These are phyloP conservation scores for Xanthorhoe designata DNA, from an alignment of 2,888 invertebrate species.

Conservation along the genomic window DNA sequence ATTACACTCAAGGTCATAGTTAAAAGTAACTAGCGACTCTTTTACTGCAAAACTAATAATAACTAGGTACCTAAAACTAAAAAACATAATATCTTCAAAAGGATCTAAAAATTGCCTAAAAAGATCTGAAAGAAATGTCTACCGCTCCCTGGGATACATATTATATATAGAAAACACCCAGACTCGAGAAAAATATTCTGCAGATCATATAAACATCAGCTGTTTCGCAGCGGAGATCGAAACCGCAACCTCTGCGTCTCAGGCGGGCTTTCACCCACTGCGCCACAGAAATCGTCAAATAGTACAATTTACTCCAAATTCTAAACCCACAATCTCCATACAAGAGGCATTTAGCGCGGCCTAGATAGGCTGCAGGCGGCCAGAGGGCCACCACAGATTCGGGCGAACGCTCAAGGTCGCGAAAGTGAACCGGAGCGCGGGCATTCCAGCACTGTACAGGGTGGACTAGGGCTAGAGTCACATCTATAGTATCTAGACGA, in stretches of 20 bases:
- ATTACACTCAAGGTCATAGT: slow-evolving; percentile 38
- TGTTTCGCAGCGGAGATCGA: too few species aligned
- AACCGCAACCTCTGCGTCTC: too few species aligned
- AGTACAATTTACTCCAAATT: background rate
- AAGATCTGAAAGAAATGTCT: too few species aligned
- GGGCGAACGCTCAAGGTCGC: slow-evolving; percentile 62
- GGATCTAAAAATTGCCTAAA: too few species aligned
- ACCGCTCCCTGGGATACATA: too few species aligned
- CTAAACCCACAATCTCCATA: slow-evolving; percentile 36
- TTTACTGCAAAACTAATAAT: slow-evolving; percentile 34
- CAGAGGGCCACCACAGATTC: slow-evolving; percentile 54
- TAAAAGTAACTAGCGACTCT: slow-evolving; percentile 43
- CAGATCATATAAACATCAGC: too few species aligned
- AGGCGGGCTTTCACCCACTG: too few species aligned
- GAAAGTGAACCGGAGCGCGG: slow-evolving; percentile 64
- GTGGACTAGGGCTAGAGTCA: background rate
- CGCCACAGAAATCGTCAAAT: too few species aligned
- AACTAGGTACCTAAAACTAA: background rate
- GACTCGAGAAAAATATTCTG: too few species aligned
- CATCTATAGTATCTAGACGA: background rate
- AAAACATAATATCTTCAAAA: too few species aligned
- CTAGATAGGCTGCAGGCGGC: slow-evolving; percentile 40
- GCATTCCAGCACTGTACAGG: slow-evolving; percentile 60
- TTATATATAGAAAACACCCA: too few species aligned
- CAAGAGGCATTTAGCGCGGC: slow-evolving; percentile 42